Base-by-base conservation (phyloP, 92 coral and sea anemone genomes). In the Montipora capitata region DNA sequence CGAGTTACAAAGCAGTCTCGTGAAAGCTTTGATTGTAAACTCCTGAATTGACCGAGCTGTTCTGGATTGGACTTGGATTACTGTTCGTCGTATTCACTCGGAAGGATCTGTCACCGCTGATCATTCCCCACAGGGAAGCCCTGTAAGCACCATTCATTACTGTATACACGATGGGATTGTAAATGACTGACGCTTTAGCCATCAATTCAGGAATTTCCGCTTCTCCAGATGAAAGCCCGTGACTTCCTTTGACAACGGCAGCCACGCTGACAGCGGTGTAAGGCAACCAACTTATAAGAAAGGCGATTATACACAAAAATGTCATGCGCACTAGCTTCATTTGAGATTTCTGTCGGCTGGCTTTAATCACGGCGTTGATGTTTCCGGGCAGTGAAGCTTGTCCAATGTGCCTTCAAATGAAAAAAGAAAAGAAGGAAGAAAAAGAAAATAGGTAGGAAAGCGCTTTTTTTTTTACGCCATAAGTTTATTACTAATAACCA, bases 151-250 rank as follows among this genome's bases (percentile, higher is more conserved):
- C 67, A 48, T 72, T 90, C 86, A 85, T 90, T 68, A 73, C 39
- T 2, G 75, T 52, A 74, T 84, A 90, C 75, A 93, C 91, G 39
- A 93, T 1, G 8, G 96, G 96, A 63, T 93, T 93, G 49, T 78
- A 91, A 54, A 91, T 83, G 2, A 93, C 96, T 4, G 94, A 93
- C 15, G 94, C 90, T 40, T 93, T 93, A 3, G 96, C 96, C 94
- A 93, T 78, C 68, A 93, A 65, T 64, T 93, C 96, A 20, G 96
- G 92, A 70, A 91, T 80, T 57, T 87, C 94, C 52, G 94, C 92
- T 89, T 85, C 94, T 11, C 76, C 90, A 64, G 91, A 18, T 15
- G 74, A 14, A 49, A 89, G 64, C 68, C 83, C 74, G 73, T 87
- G 88, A 41, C 59, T 51, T 0, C 93, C 88, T 18, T 83, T 59